These are phyloP conservation scores for Nothura maculosa DNA, from an alignment of 2,797 vertebrate species.

Conservation along the genomic window DNA sequence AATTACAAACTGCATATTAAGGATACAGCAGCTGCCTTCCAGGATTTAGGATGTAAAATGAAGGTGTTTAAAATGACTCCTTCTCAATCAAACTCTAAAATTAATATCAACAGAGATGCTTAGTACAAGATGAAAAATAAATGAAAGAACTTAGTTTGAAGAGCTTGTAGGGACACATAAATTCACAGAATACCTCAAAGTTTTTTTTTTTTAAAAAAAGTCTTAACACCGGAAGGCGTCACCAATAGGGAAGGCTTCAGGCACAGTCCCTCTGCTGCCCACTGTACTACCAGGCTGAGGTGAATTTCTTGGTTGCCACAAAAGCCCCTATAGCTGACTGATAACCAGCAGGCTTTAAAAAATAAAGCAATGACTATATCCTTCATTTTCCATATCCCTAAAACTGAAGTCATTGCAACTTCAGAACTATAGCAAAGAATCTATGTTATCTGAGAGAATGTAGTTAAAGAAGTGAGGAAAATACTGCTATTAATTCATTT, in stretches of 20 bases:
- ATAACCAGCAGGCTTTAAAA: neutral
- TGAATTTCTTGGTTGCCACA: neutral
- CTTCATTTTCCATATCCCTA: neutral
- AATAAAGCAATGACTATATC: neutral
- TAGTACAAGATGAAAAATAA: neutral
- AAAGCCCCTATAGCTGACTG: neutral
- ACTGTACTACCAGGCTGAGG: neutral
- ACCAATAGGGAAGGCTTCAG: neutral
- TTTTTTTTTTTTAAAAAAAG: too few species aligned
- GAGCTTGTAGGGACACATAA: neutral
- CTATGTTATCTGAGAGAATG: neutral
- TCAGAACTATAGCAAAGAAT: neutral
- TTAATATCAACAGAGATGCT: neutral
- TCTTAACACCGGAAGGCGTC: neutral
- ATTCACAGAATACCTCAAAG: neutral
- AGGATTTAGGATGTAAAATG: neutral
- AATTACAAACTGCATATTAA: neutral
- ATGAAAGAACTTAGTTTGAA: neutral
- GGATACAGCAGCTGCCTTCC: neutral
- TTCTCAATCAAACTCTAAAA: neutral
- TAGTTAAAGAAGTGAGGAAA: neutral
- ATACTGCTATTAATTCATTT: neutral
- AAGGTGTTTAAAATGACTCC: neutral
- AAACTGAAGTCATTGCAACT: neutral
- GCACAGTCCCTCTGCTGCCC: neutral